A percentile compares a stretch with the other conserved stretches of the same genome.
Evolutionary conservation across 2,888 invertebrate genomes (phyloP).

Genomic region (Morinoia aosen): DNA sequence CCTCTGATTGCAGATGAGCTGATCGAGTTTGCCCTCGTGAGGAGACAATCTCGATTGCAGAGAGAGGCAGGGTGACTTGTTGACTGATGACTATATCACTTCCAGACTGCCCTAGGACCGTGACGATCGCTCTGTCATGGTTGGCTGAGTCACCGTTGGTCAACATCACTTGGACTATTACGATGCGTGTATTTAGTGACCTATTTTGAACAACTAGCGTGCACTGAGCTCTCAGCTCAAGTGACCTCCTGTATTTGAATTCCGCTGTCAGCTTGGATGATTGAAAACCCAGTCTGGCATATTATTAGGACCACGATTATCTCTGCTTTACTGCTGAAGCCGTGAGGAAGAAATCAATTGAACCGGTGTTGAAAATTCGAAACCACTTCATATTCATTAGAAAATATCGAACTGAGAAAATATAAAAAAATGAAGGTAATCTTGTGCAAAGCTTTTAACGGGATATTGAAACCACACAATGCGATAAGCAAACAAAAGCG

Average conservation of each 20-base stretch:
- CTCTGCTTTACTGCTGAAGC: too few relatives aligned
- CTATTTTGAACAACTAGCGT: background rate
- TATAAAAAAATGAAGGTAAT: too few relatives aligned
- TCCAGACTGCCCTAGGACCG: background rate
- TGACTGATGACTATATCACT: background rate
- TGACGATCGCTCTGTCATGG: background rate
- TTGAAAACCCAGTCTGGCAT: too few relatives aligned
- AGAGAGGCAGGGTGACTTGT: background rate
- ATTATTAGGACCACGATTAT: too few relatives aligned
- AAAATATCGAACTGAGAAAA: too few relatives aligned
- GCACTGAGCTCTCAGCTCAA: background rate
- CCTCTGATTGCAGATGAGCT: constrained; percentile 19
- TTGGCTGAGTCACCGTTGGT: background rate
- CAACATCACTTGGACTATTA: background rate
- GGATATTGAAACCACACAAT: too few relatives aligned
- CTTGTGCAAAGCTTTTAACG: too few relatives aligned
- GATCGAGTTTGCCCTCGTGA: constrained; percentile 10
- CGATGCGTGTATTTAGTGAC: background rate
- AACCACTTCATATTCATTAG: too few relatives aligned
- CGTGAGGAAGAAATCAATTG: too few relatives aligned
- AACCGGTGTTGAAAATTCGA: too few relatives aligned
- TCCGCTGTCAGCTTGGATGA: background rate
- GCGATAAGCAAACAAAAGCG: too few relatives aligned
- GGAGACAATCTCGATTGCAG: background rate
- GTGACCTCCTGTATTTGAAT: background rate